Evolutionary conservation across 2,113 vertebrate genomes (phyloP).

Genomic region (Chloroceryle aenea): DNA sequence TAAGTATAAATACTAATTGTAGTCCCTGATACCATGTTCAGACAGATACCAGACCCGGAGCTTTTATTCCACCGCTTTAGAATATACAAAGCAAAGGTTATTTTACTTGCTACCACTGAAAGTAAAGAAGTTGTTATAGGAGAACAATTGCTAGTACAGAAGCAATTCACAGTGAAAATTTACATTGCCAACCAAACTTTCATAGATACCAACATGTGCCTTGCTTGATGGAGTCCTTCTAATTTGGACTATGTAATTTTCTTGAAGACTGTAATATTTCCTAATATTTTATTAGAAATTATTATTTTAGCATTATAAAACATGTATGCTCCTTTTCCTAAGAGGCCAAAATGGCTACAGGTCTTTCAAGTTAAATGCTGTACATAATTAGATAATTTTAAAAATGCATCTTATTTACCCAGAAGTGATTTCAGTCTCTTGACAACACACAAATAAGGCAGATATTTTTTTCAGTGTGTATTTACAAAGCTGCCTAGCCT

Average conservation of each 20-base stretch:
- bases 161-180: background rate
- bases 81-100: background rate
- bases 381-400: constrained; percentile 43
- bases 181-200: background rate
- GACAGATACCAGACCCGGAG: background rate
- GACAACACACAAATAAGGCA: constrained; percentile 54
- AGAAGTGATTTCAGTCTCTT: constrained; percentile 55
- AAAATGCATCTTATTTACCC: constrained; percentile 64
- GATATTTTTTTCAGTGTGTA: constrained; percentile 21
- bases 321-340: constrained; percentile 62
- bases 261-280: background rate
- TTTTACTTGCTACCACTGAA: background rate
- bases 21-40: background rate
- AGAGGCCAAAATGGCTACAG: constrained; percentile 58
- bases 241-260: background rate
- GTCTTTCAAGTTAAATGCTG: constrained; percentile 59
- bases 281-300: constrained; percentile 22
- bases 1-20: background rate
- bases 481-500: constrained; percentile 39
- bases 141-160: background rate
- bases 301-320: constrained; percentile 62
- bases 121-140: background rate
- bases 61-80: background rate
- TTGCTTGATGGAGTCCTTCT: background rate
- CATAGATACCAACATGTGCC: background rate